Evolutionary conservation across 2,113 vertebrate genomes (phyloP).

Genomic region (Oophaga pumilio): DNA sequence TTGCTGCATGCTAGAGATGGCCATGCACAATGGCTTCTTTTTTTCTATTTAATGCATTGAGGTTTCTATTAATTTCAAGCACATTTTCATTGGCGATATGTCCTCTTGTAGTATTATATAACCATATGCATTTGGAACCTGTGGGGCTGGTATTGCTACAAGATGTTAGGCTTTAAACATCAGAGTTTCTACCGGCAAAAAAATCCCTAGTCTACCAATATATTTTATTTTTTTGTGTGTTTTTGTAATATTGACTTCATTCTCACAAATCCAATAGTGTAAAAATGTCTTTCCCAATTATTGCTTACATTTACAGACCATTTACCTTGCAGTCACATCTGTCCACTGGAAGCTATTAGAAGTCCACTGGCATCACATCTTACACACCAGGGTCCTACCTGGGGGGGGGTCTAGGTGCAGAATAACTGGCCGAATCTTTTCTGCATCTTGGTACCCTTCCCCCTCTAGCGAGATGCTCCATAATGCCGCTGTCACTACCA

Average conservation of each 20-base stretch:
- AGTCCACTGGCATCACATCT: conserved; percentile 32
- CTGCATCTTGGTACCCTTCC: conserved; percentile 12
- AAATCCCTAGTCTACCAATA: no score
- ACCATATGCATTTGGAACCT: not conserved
- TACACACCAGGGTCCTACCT: conserved; percentile 1
- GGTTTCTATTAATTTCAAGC: not conserved
- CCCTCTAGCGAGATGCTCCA: conserved; percentile 3
- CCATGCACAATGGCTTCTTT: not conserved
- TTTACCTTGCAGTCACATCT: conserved; percentile 27
- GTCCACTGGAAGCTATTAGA: conserved; percentile 20
- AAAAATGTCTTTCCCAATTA: not conserved
- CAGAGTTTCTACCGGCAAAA: not conserved
- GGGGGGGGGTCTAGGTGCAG: not conserved
- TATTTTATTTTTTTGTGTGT: no score
- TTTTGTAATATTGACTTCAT: not conserved
- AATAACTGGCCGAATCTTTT: not conserved
- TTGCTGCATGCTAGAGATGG: not conserved
- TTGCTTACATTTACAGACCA: not conserved
- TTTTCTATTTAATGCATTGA: not conserved
- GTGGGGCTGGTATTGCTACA: not conserved
- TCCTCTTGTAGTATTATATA: not conserved
- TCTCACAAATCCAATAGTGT: not conserved
- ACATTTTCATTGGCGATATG: not conserved
- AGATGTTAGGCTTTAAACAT: not conserved
- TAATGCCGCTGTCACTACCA: conserved; percentile 6